Evolutionary conservation across 2,797 vertebrate species (phyloP), one percentile per base, ranked within the genome.

Genomic region (Hephaestus fuliginosus): DNA sequence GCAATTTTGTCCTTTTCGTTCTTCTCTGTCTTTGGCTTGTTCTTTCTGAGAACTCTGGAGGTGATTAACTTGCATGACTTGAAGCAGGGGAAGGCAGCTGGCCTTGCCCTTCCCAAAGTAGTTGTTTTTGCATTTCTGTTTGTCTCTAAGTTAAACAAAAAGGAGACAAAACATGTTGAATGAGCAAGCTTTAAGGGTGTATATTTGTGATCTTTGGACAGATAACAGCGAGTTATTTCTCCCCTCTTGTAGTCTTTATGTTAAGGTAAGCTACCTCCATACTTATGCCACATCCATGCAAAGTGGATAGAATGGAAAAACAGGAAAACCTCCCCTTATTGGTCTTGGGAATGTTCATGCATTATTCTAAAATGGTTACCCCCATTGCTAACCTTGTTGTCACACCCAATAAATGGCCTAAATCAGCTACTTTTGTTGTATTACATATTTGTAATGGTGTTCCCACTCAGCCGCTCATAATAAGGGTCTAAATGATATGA

Each of bases 21-120:
- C 9, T n/a, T 12, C 58, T 44, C 17, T 52, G 8, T 44, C 11
- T 57, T 60, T 60, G 63, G 25, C 39, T 55, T 14, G 44, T 46
- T 46, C 14, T 46, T 46, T 46, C 14, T 46, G 44, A 25, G 25
- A 25, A 25, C 25, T 25, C 25, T 25, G 25, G 65, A 65, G 46
- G 15, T 57, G 22, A 64, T 80, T 68, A 78, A 13, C 49, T 44
- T 41, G 44, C 33, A 46, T 43, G 22, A 44, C n/a, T 33, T 5
- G 28, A 44, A 44, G 12, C 43, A 44, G 12, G 43, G 3, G 43
- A 4, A 14, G 13, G 14, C 2, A 62, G 22, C 13, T 13, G 53
- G 30, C 49, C 12, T 43, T 7, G 4, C 60, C 3, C 7, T 44
- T 18, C 9, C n/a, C 0, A 6, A 25, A 44, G 22, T 25, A 15